A percentile compares a stretch with the other conserved stretches of the same genome.
Evolutionary conservation across 2,113 vertebrate genomes (phyloP).

Genomic region (Caranx ignobilis): DNA sequence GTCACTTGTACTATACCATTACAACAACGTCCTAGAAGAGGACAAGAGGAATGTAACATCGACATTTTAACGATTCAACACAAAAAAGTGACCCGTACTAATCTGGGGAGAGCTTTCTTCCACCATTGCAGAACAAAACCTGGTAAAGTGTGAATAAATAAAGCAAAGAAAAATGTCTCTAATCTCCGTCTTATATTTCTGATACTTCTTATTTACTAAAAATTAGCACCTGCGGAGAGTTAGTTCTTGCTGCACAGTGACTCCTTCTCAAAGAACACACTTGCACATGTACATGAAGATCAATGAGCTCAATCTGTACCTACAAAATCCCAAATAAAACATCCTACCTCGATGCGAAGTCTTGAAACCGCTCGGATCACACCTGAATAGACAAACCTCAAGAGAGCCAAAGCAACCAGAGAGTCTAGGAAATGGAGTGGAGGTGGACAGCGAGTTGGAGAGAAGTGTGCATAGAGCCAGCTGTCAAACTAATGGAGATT

Average conservation of each 20-base stretch:
- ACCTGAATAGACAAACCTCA: neutral
- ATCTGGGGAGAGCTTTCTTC: neutral
- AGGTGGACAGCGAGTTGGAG: constrained; percentile 21
- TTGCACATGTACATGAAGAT: neutral
- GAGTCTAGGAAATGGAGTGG: constrained; percentile 9
- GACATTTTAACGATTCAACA: neutral
- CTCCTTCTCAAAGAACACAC: neutral
- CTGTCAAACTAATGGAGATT: constrained; percentile 69
- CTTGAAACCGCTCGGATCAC: neutral
- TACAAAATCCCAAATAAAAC: constrained; percentile 3
- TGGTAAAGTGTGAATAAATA: neutral
- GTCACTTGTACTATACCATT: neutral
- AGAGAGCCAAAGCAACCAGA: neutral
- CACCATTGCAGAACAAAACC: neutral
- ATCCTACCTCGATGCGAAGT: constrained; percentile 71
- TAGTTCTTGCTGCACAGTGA: neutral
- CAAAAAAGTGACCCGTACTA: neutral
- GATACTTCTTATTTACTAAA: neutral
- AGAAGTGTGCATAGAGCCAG: constrained; percentile 52
- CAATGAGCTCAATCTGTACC: neutral
- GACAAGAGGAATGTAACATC: neutral
- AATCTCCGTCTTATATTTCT: neutral
- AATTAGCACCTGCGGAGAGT: neutral
- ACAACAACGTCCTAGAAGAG: neutral
- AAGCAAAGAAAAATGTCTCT: neutral